These are phyloP conservation scores for Aramus guarauna DNA, from an alignment of 2,113 vertebrate genomes.

Conservation along the genomic window DNA sequence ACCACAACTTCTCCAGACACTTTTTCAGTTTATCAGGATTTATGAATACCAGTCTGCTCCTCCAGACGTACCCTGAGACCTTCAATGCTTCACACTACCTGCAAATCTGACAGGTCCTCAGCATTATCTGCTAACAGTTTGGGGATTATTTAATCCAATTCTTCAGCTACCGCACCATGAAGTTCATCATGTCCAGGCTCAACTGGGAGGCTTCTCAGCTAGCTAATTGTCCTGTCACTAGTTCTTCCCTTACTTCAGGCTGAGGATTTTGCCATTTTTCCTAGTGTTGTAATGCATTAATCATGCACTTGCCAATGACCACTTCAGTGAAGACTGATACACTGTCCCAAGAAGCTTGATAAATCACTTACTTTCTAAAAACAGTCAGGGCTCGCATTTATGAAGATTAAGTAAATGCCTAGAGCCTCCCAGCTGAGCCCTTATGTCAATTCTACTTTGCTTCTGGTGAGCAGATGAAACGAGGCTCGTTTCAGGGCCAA, in stretches of 20 bases:
- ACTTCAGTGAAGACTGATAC: background rate
- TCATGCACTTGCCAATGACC: background rate
- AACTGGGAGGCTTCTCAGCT: background rate
- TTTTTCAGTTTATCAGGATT: background rate
- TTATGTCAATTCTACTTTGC: background rate
- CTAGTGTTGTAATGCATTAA: background rate
- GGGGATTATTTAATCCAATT: background rate
- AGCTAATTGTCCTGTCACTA: background rate
- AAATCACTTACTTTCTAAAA: background rate
- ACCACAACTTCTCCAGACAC: accelerated
- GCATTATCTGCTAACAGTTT: background rate
- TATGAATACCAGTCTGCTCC: background rate
- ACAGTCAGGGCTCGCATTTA: background rate
- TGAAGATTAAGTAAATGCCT: background rate
- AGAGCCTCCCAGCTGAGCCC: background rate
- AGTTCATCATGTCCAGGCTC: background rate
- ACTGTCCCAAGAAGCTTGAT: background rate
- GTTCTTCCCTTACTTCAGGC: background rate
- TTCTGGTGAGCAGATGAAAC: background rate
- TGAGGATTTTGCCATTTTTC: background rate
- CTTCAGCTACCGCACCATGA: background rate
- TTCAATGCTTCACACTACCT: background rate
- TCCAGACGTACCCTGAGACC: accelerated
- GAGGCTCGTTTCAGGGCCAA: background rate
- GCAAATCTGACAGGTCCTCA: background rate